These are phyloP conservation scores for Drosophila punjabiensis DNA, from an alignment of 1,140 invertebrate species.

Conservation along the genomic window DNA sequence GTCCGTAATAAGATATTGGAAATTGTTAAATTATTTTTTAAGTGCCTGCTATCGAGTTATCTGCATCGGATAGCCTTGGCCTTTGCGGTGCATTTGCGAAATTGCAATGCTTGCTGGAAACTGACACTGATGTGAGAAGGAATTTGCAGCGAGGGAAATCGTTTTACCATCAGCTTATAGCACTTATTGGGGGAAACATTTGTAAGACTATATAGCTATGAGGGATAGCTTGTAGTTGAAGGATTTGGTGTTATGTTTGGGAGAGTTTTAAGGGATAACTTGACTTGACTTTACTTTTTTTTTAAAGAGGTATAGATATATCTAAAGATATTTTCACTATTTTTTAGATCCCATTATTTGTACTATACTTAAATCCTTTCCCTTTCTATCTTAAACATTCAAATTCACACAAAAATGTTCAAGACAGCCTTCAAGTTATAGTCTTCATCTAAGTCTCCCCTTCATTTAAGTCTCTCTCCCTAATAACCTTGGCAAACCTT, in stretches of 20 bases:
- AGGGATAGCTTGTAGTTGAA: neutral
- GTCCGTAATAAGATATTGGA: slow-evolving; percentile 46
- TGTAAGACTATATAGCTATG: neutral
- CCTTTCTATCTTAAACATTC: no score
- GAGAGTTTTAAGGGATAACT: neutral
- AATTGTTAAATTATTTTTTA: slow-evolving; percentile 49
- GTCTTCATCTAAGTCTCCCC: neutral
- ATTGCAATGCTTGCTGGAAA: neutral
- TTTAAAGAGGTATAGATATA: no score
- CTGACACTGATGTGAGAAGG: neutral
- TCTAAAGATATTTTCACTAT: neutral
- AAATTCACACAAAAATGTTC: neutral
- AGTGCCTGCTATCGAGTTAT: slow-evolving; percentile 52
- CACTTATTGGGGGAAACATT: neutral
- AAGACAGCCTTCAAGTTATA: neutral
- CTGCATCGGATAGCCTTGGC: slow-evolving; percentile 23
- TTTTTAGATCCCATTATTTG: neutral
- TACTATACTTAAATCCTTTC: neutral
- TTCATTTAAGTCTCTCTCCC: neutral
- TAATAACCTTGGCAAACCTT: neutral
- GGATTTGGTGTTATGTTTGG: neutral
- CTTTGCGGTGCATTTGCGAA: slow-evolving; percentile 14
- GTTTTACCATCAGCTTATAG: neutral
- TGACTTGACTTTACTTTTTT: neutral
- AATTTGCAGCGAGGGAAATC: slow-evolving; percentile 1